These are phyloP conservation scores for Hylaeus anthracinus DNA, from an alignment of 1,140 invertebrate genomes.

Conservation along the genomic window DNA sequence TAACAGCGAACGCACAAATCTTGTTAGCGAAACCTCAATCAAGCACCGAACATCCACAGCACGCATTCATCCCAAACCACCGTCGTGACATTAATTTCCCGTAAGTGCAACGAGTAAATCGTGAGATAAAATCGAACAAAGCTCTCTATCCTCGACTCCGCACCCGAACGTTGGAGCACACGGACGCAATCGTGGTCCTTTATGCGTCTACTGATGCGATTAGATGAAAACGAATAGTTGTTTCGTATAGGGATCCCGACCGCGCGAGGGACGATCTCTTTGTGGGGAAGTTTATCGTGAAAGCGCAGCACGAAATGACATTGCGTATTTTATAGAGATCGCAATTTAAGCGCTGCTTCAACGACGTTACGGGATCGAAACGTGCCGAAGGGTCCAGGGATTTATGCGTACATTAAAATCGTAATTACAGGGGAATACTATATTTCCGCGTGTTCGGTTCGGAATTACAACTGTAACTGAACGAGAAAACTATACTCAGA, in stretches of 20 bases:
- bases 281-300: slow-evolving; percentile 34
- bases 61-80: background rate
- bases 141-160: background rate
- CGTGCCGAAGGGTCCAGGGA: background rate
- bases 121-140: slow-evolving; percentile 31
- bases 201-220: slow-evolving; percentile 38
- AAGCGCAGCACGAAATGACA: slow-evolving; percentile 1
- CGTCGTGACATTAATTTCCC: slow-evolving; percentile 9
- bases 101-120: slow-evolving; percentile 12
- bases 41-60: too few relatives aligned
- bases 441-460: background rate
- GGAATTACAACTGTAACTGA: background rate
- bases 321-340: slow-evolving; percentile 19
- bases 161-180: background rate
- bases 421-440: background rate
- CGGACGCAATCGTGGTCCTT: slow-evolving; percentile 31
- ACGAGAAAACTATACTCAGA: background rate
- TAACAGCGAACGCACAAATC: background rate
- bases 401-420: background rate
- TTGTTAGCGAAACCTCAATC: background rate
- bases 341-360: background rate
- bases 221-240: slow-evolving; percentile 38
- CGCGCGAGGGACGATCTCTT: slow-evolving; percentile 20
- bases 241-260: background rate
- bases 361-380: background rate